These are phyloP conservation scores for Chalcis sispes DNA, from an alignment of 2,888 invertebrate species.

Conservation along the genomic window DNA sequence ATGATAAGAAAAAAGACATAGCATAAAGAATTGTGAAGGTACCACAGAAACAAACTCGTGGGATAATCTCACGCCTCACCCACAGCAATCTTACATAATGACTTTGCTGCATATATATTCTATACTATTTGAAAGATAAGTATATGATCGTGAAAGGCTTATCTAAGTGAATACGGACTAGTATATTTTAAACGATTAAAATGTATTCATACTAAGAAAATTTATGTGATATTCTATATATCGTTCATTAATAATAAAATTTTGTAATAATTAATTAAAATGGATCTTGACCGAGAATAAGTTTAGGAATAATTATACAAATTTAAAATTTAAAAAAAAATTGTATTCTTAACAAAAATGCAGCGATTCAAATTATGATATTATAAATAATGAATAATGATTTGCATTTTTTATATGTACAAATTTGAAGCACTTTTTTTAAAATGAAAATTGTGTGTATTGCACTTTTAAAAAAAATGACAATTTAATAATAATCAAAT, in stretches of 20 bases:
- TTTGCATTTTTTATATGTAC: too few species aligned
- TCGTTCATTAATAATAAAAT: background rate
- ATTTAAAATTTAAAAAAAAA: too few species aligned
- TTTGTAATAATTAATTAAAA: background rate
- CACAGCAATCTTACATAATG: conserved; percentile 66
- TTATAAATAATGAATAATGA: too few species aligned
- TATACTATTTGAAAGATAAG: conserved; percentile 59
- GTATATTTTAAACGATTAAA: conserved; percentile 43
- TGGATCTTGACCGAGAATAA: conserved; percentile 44
- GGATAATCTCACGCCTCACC: conserved; percentile 71
- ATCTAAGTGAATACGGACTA: conserved; percentile 55
- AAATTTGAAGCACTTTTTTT: too few species aligned
- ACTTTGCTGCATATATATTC: conserved; percentile 27
- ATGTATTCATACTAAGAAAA: background rate
- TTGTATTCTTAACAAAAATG: too few species aligned
- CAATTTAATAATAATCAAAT: too few species aligned
- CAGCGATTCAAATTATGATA: too few species aligned
- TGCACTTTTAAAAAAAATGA: too few species aligned
- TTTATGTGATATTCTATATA: background rate
- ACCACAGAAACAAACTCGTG: conserved; percentile 59
- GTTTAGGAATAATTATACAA: conserved; percentile 59
- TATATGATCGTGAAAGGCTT: conserved; percentile 70
- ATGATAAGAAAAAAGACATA: background rate
- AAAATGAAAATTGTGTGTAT: too few species aligned
- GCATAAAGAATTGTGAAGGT: background rate